Base-by-base conservation (phyloP, 2,888 invertebrate genomes). In the Hemistola chrysoprasaria region DNA sequence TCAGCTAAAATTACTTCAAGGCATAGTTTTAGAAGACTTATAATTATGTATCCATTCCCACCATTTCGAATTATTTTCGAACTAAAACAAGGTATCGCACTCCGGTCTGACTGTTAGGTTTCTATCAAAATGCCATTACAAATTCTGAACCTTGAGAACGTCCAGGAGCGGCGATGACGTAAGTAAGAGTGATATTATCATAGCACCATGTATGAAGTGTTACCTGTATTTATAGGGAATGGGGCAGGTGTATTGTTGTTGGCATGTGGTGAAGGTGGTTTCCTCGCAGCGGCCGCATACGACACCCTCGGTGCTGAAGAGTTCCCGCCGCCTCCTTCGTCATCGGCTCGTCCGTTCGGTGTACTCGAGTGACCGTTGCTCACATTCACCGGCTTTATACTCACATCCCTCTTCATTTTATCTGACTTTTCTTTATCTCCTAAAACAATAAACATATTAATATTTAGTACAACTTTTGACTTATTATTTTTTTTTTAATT, bases 331-430 rank as follows among this genome's bases (percentile, higher is more conserved):
- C 87, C 76, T 42, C 82, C 73, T 58, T 87, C 86, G 60, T 87
- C 88, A 54, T 85, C 87, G 20, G 78, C 84, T 50, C 84, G 79
- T 22, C 87, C 87, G 50, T 88, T 88, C 34, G 81, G 86, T 47
- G 81, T 78, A 53, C 71, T 78, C 50, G 76, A 59, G 63, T 84
- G 84, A 40, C 87, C 88, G 59, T 86, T 88, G 67, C 83, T 85
- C 66, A 78, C 77, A 37, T 67, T 62, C 61, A 67, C 65, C 22
- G 60, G 48, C 66, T 79, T 85, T 49, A 69, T 64, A 45, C 50
- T 62, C 33, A 70, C 63, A 46, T 78, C 84, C 62, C 80, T 85
- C 62, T 80, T 86, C 82, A 82, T 85, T 59, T 85, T 87, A 57
- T 65, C 55, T 52, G 68, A 69, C 59, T 76, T 83, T 58, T 77